Percentiles rank a stretch among this genome's conserved stretches.
phyloP scores from a whole-genome alignment of 2,888 invertebrate genomes.

The Plebejus melissa region DNA sequence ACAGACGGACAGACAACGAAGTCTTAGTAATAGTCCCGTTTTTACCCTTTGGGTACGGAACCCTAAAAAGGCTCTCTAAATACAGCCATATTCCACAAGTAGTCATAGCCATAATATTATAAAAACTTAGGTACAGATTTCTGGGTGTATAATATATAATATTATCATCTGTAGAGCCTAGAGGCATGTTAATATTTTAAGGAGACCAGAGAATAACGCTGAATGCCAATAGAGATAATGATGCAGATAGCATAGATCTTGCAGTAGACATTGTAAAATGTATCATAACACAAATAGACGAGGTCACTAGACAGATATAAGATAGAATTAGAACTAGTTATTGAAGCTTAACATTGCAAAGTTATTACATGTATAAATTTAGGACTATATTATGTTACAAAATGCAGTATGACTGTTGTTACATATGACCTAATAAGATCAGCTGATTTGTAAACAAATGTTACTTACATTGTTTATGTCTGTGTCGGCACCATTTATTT shows the following conservation, averaged over 20 bases:
- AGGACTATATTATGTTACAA: background rate
- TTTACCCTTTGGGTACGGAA: no score
- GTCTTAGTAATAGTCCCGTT: no score
- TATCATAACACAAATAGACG: background rate
- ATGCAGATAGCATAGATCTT: background rate
- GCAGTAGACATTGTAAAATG: background rate
- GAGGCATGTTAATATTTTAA: background rate
- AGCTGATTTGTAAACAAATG: background rate
- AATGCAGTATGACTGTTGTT: background rate
- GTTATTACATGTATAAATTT: background rate
- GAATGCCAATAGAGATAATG: no score
- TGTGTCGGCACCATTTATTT: slow-evolving; percentile 24
- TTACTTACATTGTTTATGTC: slow-evolving; percentile 7
- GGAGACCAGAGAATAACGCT: background rate
- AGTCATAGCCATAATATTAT: background rate
- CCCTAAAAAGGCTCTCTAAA: background rate
- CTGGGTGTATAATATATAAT: background rate
- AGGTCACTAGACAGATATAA: background rate
- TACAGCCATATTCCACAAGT: background rate
- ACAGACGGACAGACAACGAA: no score
- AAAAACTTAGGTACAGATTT: background rate
- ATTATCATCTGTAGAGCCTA: background rate
- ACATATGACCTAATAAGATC: background rate
- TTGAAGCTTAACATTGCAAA: background rate
- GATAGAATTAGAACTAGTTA: background rate